phyloP scores from a whole-genome alignment of 92 coral and sea anemone genomes.

The Muricea muricata region DNA sequence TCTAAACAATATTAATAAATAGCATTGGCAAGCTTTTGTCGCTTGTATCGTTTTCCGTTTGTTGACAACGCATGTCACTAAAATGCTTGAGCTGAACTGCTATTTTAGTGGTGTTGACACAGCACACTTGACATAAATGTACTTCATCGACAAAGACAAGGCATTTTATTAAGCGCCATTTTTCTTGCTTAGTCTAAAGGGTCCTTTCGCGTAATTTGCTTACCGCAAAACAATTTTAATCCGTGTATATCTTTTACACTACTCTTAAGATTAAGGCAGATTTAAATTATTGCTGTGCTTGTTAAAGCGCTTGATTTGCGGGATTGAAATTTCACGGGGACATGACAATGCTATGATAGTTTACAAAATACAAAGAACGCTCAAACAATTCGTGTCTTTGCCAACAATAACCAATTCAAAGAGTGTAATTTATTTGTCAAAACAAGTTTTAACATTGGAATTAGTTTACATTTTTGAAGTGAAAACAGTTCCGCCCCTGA shows the following conservation, averaged over 20 bases:
- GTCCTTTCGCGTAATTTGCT: not conserved
- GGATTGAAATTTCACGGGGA: not conserved
- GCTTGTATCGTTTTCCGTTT: constrained; percentile 25
- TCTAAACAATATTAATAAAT: constrained; percentile 52
- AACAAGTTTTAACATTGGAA: constrained; percentile 40
- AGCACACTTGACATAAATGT: no score
- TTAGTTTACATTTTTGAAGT: constrained; percentile 40
- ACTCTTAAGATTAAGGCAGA: constrained; percentile 19
- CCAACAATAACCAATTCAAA: constrained; percentile 45
- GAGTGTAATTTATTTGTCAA: constrained; percentile 51
- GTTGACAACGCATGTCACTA: constrained; percentile 13
- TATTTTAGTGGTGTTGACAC: not conserved
- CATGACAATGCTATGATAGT: not conserved
- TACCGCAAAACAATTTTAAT: constrained; percentile 10
- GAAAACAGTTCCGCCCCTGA: constrained; percentile 40
- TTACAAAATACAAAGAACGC: not conserved
- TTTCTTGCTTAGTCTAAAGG: not conserved
- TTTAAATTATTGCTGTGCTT: not conserved
- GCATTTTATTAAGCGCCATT: not conserved
- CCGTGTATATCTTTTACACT: constrained; percentile 12
- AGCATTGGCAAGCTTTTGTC: constrained; percentile 38
- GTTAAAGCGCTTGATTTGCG: constrained; percentile 5
- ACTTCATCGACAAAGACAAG: not conserved
- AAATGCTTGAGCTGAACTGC: not conserved
- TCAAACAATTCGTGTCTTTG: constrained; percentile 27